A percentile compares a stretch with the other conserved stretches of the same genome.
phyloP scores from a whole-genome alignment of 2,888 invertebrate species.

The Petrolisthes cinctipes region DNA sequence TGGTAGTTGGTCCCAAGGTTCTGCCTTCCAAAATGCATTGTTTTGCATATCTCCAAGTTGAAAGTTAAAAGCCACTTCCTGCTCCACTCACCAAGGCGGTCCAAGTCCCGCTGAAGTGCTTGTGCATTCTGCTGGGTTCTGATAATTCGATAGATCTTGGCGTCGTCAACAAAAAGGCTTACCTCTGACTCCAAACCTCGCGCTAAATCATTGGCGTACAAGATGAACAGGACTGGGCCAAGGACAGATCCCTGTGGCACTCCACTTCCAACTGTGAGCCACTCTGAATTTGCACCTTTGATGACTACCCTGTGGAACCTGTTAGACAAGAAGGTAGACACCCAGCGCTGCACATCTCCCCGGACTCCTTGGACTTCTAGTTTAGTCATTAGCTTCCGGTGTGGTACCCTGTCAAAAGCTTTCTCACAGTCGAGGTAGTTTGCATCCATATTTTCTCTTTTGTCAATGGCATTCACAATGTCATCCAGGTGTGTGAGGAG shows the following conservation, averaged over 20 bases:
- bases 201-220: not conserved
- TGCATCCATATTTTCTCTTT: not conserved
- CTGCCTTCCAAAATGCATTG: not conserved
- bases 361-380: not conserved
- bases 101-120: not conserved
- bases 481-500: not conserved
- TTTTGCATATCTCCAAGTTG: constrained; percentile 6
- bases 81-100: not conserved
- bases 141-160: not conserved
- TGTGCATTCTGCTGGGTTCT: not conserved
- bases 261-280: not conserved
- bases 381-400: constrained; percentile 15
- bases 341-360: not conserved
- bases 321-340: not conserved
- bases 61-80: constrained; percentile 5
- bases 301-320: not conserved
- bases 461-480: not conserved
- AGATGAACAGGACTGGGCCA: not conserved
- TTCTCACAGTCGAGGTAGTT: constrained; percentile 37
- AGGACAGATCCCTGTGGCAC: not conserved
- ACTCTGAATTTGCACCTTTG: constrained; percentile 10
- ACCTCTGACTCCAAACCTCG: constrained; percentile 10
- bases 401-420: not conserved
- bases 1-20: not conserved
- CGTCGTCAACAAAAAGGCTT: constrained; percentile 26